These are phyloP conservation scores for Epirrita christyi DNA, from an alignment of 2,888 invertebrate species.

Conservation along the genomic window DNA sequence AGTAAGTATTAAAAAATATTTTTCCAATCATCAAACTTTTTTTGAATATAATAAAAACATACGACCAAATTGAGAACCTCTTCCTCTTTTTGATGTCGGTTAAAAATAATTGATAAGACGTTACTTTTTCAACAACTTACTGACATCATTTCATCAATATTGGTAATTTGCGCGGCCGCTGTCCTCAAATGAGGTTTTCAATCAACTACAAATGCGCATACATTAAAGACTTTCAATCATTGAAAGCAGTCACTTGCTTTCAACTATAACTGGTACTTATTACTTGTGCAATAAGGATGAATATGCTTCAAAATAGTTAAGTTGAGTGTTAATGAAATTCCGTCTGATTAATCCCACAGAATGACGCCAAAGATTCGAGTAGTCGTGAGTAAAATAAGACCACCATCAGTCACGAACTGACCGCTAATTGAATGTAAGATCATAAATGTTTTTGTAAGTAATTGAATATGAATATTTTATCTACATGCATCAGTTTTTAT, in stretches of 20 bases:
- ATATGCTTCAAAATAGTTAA: conserved; percentile 2
- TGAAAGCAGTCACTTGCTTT: conserved; percentile 6
- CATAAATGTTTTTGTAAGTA: conserved; percentile 13
- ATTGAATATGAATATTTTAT: conserved; percentile 17
- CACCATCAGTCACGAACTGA: conserved; percentile 25
- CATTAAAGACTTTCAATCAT: conserved; percentile 22
- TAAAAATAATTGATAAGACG: background rate
- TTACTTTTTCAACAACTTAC: background rate
- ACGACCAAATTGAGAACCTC: too few species aligned
- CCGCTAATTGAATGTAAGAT: conserved; percentile 29
- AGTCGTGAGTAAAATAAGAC: conserved; percentile 27
- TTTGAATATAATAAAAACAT: too few species aligned
- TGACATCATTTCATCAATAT: conserved; percentile 3
- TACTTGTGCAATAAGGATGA: conserved; percentile 6
- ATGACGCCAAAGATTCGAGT: conserved; percentile 2
- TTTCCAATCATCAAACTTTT: too few species aligned
- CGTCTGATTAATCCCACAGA: conserved; percentile 18
- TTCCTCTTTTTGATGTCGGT: too few species aligned
- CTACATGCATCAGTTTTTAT: conserved; percentile 15
- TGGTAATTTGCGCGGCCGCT: conserved; percentile 10
- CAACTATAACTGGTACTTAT: conserved; percentile 9
- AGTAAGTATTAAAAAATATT: too few species aligned
- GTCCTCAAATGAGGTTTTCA: conserved; percentile 18
- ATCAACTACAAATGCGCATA: conserved; percentile 16
- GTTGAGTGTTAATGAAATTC: conserved; percentile 20